These are phyloP conservation scores for Amblyopsis rosae DNA, from an alignment of 2,113 vertebrate species.

Conservation along the genomic window DNA sequence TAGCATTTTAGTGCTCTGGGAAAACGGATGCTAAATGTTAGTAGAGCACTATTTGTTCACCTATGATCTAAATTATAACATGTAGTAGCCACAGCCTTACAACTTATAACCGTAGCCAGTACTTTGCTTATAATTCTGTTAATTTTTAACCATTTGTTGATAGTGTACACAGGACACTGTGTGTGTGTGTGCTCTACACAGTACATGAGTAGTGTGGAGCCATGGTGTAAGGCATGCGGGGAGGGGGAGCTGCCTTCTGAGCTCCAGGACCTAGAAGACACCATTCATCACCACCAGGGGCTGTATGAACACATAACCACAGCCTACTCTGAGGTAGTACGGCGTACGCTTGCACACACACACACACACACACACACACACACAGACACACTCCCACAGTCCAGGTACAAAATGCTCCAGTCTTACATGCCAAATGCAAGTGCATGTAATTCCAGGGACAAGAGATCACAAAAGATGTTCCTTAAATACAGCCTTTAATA, in stretches of 20 bases:
- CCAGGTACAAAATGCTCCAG: background rate
- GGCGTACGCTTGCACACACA: background rate
- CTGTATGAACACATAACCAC: slow-evolving; percentile 94
- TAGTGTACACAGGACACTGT: background rate
- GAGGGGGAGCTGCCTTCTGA: slow-evolving; percentile 96
- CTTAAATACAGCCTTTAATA: too few relatives aligned
- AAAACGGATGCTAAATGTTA: too few relatives aligned
- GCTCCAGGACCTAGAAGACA: slow-evolving; percentile 95
- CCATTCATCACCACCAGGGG: slow-evolving; percentile 96
- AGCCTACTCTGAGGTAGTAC: slow-evolving; percentile 90
- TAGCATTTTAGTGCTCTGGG: too few relatives aligned
- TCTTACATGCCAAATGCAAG: background rate
- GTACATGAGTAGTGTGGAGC: slow-evolving; percentile 98
- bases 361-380: background rate
- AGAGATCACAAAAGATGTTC: too few relatives aligned
- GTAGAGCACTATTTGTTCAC: too few relatives aligned
- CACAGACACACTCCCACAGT: background rate
- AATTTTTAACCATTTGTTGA: background rate
- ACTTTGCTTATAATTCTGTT: background rate
- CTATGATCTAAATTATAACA: too few relatives aligned
- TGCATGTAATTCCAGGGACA: background rate
- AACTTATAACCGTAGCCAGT: too few relatives aligned
- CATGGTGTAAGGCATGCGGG: slow-evolving; percentile 97
- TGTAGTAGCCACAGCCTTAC: too few relatives aligned
- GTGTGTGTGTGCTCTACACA: slow-evolving; percentile 49